Conservation (phyloP, 92 coral and sea anemone species). For the Muricea muricata region DNA sequence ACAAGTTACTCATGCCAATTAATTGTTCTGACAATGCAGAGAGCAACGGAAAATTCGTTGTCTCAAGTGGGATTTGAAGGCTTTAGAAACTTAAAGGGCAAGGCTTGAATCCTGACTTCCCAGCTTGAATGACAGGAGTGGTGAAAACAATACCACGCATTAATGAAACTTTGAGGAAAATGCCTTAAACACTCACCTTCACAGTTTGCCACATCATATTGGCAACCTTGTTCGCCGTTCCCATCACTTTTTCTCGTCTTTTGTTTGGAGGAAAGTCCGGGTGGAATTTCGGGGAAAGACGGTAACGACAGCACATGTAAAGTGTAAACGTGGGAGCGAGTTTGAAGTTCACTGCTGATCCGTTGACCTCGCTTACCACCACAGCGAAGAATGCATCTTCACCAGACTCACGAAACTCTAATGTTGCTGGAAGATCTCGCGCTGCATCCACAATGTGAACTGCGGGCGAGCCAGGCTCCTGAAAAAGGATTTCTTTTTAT, state of each 20-base stretch:
- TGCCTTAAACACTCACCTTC: slow-evolving; percentile 80
- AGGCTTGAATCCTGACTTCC: too few species aligned
- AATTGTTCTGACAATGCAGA: too few species aligned
- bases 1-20: too few species aligned
- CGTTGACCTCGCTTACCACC: slow-evolving; percentile 95
- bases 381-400: slow-evolving; percentile 99
- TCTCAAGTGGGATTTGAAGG: too few species aligned
- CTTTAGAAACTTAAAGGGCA: too few species aligned
- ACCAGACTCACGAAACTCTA: slow-evolving; percentile 94
- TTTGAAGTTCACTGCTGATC: slow-evolving; percentile 94
- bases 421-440: slow-evolving; percentile 82
- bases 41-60: too few species aligned
- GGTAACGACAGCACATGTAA: slow-evolving; percentile 99
- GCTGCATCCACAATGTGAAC: slow-evolving; percentile 69
- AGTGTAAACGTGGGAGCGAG: slow-evolving; percentile 97
- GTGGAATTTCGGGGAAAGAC: slow-evolving; percentile 90
- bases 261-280: slow-evolving; percentile 81
- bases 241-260: slow-evolving; percentile 79
- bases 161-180: too few species aligned
- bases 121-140: too few species aligned
- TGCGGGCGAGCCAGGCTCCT: slow-evolving; percentile 29
- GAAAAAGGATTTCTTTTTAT: background rate
- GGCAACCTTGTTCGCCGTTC: slow-evolving; percentile 90
- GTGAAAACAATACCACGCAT: too few species aligned
- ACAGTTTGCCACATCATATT: slow-evolving; percentile 97